These are phyloP conservation scores for Cheilosia impressa DNA, from an alignment of 2,888 invertebrate species.

Conservation along the genomic window DNA sequence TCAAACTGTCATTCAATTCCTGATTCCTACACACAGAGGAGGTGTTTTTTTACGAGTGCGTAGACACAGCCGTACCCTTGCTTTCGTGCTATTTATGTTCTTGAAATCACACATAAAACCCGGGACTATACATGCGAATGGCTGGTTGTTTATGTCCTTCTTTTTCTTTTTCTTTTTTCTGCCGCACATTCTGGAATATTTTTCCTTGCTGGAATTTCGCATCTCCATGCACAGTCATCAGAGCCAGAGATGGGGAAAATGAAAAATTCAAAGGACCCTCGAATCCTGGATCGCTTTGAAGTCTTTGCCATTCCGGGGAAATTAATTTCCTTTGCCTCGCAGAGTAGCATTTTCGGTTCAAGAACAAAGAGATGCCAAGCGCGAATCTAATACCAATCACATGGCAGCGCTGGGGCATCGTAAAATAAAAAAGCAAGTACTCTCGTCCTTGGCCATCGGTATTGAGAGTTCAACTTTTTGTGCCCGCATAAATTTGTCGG, in stretches of 20 bases:
- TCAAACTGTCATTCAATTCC: constrained; percentile 75
- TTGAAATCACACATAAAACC: constrained; percentile 52
- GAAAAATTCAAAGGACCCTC: constrained; percentile 71
- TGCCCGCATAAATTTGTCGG: constrained; percentile 50
- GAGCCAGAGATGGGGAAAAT: constrained; percentile 40
- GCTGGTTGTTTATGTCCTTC: constrained; percentile 39
- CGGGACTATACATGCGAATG: constrained; percentile 20
- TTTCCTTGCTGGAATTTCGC: constrained; percentile 51
- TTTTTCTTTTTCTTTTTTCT: neutral
- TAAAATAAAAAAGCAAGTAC: constrained; percentile 56
- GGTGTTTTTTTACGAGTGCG: constrained; percentile 72
- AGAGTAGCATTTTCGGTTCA: constrained; percentile 1
- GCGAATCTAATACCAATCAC: constrained; percentile 60
- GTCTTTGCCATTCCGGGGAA: constrained; percentile 57
- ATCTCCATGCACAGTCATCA: constrained; percentile 40
- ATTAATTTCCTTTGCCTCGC: constrained; percentile 60
- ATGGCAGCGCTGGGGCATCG: constrained; percentile 27
- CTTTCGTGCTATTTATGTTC: constrained; percentile 51
- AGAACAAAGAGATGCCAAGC: constrained; percentile 52
- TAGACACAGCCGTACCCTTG: constrained; percentile 37
- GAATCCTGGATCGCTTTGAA: constrained; percentile 67
- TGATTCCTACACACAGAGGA: constrained; percentile 51
- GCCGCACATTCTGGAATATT: neutral
- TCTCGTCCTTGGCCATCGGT: constrained; percentile 25
- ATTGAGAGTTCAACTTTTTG: constrained; percentile 10